Conservation (phyloP, 2,888 invertebrate species). For the Amphimallon solstitiale region DNA sequence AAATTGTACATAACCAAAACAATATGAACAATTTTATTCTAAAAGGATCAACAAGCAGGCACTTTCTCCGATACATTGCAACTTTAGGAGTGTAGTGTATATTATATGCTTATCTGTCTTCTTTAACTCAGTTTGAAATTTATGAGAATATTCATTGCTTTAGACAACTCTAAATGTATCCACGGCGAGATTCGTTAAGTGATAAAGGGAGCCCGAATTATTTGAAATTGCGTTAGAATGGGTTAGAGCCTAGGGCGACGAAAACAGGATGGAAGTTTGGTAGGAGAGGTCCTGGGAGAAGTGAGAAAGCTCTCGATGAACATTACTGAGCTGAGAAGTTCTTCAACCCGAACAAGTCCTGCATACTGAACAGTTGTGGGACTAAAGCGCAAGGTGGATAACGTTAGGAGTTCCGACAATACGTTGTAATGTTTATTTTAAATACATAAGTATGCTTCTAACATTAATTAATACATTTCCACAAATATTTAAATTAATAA, state of each 20-base stretch:
- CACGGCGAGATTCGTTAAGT: constrained; percentile 13
- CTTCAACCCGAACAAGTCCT: constrained; percentile 53
- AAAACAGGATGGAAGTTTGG: constrained; percentile 55
- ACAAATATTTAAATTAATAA: no score
- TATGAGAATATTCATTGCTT: background rate
- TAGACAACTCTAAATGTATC: constrained; percentile 12
- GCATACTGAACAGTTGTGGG: constrained; percentile 56
- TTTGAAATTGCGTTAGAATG: constrained; percentile 33
- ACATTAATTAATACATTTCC: background rate
- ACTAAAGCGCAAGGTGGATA: constrained; percentile 32
- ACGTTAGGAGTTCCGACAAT: constrained; percentile 12
- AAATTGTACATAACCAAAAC: no score
- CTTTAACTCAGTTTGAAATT: background rate
- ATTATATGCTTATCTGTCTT: no score
- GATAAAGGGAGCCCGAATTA: constrained; percentile 22
- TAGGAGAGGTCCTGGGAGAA: constrained; percentile 56
- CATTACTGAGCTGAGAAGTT: constrained; percentile 57
- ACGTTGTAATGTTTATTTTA: background rate
- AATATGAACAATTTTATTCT: no score
- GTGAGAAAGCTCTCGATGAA: constrained; percentile 58
- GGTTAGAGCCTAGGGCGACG: constrained; percentile 41
- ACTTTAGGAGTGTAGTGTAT: no score
- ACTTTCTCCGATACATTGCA: no score
- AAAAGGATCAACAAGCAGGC: no score
- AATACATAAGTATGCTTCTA: background rate